phyloP scores from a whole-genome alignment of 2,888 invertebrate genomes.

The Stenodema calcarata region DNA sequence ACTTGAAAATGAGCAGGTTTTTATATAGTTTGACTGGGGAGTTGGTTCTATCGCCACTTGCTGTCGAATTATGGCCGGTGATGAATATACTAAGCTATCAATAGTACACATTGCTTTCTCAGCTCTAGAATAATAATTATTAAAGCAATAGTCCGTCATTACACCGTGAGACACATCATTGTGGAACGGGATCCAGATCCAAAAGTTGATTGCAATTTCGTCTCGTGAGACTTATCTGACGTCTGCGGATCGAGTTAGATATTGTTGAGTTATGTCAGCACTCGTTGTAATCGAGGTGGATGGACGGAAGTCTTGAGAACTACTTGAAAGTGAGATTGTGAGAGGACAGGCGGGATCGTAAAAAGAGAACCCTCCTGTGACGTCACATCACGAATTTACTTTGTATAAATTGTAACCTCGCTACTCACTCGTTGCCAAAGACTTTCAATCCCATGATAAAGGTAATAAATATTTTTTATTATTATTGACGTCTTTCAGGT shows the following conservation, averaged over 20 bases:
- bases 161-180: neutral
- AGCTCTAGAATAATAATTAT: too few species aligned
- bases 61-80: too few species aligned
- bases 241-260: neutral
- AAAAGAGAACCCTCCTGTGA: neutral
- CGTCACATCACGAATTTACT: too few species aligned
- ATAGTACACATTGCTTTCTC: too few species aligned
- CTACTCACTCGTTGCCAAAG: neutral
- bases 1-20: too few species aligned
- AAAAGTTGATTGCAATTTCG: neutral
- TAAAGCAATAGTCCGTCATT: neutral
- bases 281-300: neutral
- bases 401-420: too few species aligned
- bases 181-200: neutral
- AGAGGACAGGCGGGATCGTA: neutral
- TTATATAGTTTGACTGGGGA: too few species aligned
- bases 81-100: too few species aligned
- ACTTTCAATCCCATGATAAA: too few species aligned
- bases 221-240: neutral
- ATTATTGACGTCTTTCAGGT: too few species aligned
- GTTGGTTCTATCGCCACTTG: too few species aligned
- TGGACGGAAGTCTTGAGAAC: slow-evolving; percentile 1
- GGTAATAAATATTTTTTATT: too few species aligned
- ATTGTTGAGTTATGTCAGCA: neutral
- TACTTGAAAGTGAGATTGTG: slow-evolving; percentile 21